phyloP scores from a whole-genome alignment of 2,113 vertebrate species.

The Hippocampus comes region DNA sequence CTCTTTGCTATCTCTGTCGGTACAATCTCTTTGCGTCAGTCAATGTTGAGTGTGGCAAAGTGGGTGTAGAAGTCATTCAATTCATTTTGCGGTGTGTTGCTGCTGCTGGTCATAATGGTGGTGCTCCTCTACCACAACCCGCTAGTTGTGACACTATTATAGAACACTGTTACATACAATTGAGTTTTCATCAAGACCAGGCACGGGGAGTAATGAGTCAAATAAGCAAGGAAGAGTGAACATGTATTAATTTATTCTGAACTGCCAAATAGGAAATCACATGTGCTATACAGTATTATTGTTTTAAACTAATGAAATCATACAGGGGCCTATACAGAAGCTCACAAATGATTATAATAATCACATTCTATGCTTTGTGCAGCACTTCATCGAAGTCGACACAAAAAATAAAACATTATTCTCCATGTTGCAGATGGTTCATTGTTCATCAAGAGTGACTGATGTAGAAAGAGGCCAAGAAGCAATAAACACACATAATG shows the following conservation, averaged over 20 bases:
- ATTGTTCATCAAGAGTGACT: conserved; percentile 1
- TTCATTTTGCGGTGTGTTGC: too few species aligned
- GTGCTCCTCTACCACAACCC: too few species aligned
- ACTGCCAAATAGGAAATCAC: background rate
- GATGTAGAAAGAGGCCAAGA: conserved; percentile 1
- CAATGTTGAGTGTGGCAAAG: too few species aligned
- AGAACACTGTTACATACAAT: background rate
- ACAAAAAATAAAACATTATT: background rate
- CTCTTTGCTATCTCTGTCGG: too few species aligned
- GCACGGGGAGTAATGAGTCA: background rate
- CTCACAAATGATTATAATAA: background rate
- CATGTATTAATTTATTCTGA: background rate
- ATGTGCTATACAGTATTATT: too few species aligned
- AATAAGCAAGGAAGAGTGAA: background rate
- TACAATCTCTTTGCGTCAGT: too few species aligned
- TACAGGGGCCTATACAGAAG: background rate
- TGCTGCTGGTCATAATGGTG: too few species aligned
- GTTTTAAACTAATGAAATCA: background rate
- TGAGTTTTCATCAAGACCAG: background rate
- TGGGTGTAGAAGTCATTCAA: too few species aligned
- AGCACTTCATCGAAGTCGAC: background rate
- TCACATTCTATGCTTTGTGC: background rate
- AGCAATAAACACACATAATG: conserved; percentile 9
- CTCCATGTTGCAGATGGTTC: background rate
- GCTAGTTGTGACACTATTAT: background rate